These are phyloP conservation scores for Melikaiella ostensackeni DNA, from an alignment of 2,888 invertebrate genomes.

Conservation along the genomic window DNA sequence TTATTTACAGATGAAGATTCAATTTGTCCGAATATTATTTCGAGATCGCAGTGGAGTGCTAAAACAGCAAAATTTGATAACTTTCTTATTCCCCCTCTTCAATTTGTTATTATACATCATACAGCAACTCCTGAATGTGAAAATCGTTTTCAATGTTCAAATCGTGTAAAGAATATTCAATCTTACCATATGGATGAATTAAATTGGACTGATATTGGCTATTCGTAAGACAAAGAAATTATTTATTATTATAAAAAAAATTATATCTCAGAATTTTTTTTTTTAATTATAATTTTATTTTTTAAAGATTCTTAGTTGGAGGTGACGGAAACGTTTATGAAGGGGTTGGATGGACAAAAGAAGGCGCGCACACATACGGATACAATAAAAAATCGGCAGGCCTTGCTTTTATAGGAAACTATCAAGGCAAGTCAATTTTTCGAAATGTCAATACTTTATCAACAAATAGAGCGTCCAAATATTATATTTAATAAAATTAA, in stretches of 20 bases:
- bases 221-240: constrained; percentile 79
- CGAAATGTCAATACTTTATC: too few species aligned
- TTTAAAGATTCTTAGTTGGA: constrained; percentile 80
- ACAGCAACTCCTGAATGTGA: constrained; percentile 79
- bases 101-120: constrained; percentile 80
- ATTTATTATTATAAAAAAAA: too few species aligned
- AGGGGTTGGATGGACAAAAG: constrained; percentile 82
- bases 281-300: not conserved
- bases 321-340: constrained; percentile 83
- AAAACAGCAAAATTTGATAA: constrained; percentile 77
- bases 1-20: constrained; percentile 24
- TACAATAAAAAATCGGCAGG: constrained; percentile 82
- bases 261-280: too few species aligned
- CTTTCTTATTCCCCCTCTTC: constrained; percentile 80
- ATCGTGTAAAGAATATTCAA: constrained; percentile 77
- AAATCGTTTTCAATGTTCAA: constrained; percentile 76
- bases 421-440: constrained; percentile 56
- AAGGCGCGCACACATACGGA: constrained; percentile 81
- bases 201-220: constrained; percentile 80
- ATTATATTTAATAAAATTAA: too few species aligned
- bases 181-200: constrained; percentile 78
- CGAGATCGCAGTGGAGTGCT: constrained; percentile 82
- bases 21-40: constrained; percentile 79
- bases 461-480: too few species aligned
- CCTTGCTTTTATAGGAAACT: constrained; percentile 81